Percentiles rank a stretch among this genome's conserved stretches.
Evolutionary conservation across 1,140 invertebrate species (phyloP).

Genomic region (Drosophila insularis): DNA sequence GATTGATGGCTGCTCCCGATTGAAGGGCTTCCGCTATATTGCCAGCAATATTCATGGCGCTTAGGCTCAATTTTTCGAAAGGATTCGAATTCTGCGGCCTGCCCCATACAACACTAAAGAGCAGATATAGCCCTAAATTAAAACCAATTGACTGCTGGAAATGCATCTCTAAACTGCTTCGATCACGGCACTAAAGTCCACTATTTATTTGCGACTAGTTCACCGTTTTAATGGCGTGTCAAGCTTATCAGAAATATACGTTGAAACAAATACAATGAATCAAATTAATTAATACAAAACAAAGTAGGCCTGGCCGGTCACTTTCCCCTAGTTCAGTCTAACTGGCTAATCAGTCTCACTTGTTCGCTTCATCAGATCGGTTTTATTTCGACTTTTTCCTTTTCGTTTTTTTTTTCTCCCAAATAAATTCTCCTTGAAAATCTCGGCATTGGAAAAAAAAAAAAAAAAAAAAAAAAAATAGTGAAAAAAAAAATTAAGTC

Average conservation of each 20-base stretch:
- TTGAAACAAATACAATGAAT: neutral
- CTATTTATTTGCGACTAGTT: slow-evolving; percentile 19
- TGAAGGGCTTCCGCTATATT: slow-evolving; percentile 46
- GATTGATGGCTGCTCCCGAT: slow-evolving; percentile 37
- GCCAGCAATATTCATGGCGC: slow-evolving; percentile 48
- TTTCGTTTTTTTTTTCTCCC: slow-evolving; percentile 10
- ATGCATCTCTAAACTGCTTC: slow-evolving; percentile 35
- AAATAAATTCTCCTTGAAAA: neutral
- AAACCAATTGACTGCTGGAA: slow-evolving; percentile 1
- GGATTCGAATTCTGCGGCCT: slow-evolving; percentile 40
- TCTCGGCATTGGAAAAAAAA: neutral
- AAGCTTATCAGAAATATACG: neutral
- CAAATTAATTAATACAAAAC: neutral
- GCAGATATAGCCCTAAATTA: slow-evolving; percentile 13
- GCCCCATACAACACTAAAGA: slow-evolving; percentile 7
- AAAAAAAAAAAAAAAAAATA: neutral
- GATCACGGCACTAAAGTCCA: neutral
- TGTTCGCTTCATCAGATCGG: slow-evolving; percentile 26
- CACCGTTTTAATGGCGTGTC: neutral
- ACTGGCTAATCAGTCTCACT: slow-evolving; percentile 34
- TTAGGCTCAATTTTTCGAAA: slow-evolving; percentile 45
- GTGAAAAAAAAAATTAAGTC: neutral
- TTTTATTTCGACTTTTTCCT: slow-evolving; percentile 33
- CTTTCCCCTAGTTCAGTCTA: no score
- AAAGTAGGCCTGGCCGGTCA: neutral